These are phyloP conservation scores for Apodemia duryi DNA, from an alignment of 2,888 invertebrate genomes.

Conservation along the genomic window DNA sequence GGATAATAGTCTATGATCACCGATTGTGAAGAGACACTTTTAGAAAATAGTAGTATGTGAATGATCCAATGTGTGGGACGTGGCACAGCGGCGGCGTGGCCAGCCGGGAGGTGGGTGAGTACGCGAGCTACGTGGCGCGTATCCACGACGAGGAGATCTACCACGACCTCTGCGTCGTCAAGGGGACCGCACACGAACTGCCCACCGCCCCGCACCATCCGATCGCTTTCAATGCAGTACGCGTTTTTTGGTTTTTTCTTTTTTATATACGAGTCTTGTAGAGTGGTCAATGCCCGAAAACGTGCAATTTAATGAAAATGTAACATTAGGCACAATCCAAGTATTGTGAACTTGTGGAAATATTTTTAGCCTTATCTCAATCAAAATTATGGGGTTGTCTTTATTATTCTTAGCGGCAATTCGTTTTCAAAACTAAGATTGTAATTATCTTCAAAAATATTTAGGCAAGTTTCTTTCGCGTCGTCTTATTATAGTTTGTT, in stretches of 20 bases:
- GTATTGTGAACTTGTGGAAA: too few species aligned
- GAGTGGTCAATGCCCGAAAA: not conserved
- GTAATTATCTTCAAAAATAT: too few species aligned
- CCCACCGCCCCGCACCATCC: slow-evolving; percentile 54
- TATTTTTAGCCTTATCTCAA: too few species aligned
- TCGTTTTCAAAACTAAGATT: too few species aligned
- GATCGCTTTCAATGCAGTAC: slow-evolving; percentile 74
- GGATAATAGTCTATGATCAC: not conserved
- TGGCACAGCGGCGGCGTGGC: slow-evolving; percentile 53
- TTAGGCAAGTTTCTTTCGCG: too few species aligned
- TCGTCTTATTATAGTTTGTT: too few species aligned
- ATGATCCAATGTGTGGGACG: slow-evolving; percentile 37
- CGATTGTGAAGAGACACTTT: not conserved
- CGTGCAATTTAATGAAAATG: not conserved
- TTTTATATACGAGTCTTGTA: slow-evolving; percentile 20
- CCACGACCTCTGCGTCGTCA: slow-evolving; percentile 93
- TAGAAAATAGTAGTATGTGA: slow-evolving; percentile 10
- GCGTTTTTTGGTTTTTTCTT: slow-evolving; percentile 41
- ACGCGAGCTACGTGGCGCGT: slow-evolving; percentile 84
- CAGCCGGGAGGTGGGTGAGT: slow-evolving; percentile 77
- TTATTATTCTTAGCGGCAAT: too few species aligned
- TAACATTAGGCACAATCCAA: not conserved
- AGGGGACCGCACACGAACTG: slow-evolving; percentile 74
- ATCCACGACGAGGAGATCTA: slow-evolving; percentile 94
- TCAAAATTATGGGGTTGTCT: too few species aligned